These are phyloP conservation scores for Calycopis cecrops DNA, from an alignment of 1,140 invertebrate species.

Conservation along the genomic window DNA sequence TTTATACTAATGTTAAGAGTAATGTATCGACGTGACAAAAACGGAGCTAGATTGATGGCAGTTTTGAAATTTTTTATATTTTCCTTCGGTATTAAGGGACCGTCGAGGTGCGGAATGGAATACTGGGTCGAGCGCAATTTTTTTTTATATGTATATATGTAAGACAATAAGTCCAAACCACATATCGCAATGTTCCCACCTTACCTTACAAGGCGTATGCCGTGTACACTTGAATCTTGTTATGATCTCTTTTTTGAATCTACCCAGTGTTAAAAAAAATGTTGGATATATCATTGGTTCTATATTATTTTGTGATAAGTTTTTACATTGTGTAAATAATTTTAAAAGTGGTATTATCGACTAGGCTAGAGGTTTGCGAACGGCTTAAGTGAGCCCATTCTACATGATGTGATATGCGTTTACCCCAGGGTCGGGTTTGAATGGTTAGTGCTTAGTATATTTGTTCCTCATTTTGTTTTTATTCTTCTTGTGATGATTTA, in stretches of 20 bases:
- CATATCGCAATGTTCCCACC: slow-evolving; percentile 63
- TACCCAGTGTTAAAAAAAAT: slow-evolving; percentile 67
- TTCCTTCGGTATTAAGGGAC: slow-evolving; percentile 26
- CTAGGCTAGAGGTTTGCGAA: slow-evolving; percentile 38
- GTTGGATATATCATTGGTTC: slow-evolving; percentile 54
- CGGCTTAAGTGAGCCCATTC: slow-evolving; percentile 45
- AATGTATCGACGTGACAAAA: slow-evolving; percentile 14
- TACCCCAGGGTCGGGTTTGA: slow-evolving; percentile 40
- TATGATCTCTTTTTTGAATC: slow-evolving; percentile 72
- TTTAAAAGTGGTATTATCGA: slow-evolving; percentile 45
- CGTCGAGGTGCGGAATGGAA: slow-evolving; percentile 43
- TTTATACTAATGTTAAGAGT: slow-evolving; percentile 26
- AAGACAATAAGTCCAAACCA: slow-evolving; percentile 69
- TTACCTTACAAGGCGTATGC: slow-evolving; percentile 40
- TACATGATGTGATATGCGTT: slow-evolving; percentile 62
- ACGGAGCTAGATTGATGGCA: background rate
- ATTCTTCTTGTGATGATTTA: slow-evolving; percentile 64
- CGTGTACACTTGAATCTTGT: slow-evolving; percentile 64
- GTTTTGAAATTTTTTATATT: slow-evolving; percentile 5
- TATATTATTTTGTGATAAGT: slow-evolving; percentile 65
- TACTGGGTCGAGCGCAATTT: slow-evolving; percentile 66
- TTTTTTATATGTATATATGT: slow-evolving; percentile 55
- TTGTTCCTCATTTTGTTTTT: slow-evolving; percentile 68
- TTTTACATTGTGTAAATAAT: slow-evolving; percentile 66
- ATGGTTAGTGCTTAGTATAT: slow-evolving; percentile 66